Evolutionary conservation across 2,888 invertebrate species (phyloP).

Genomic region (Brachylomia viminalis): DNA sequence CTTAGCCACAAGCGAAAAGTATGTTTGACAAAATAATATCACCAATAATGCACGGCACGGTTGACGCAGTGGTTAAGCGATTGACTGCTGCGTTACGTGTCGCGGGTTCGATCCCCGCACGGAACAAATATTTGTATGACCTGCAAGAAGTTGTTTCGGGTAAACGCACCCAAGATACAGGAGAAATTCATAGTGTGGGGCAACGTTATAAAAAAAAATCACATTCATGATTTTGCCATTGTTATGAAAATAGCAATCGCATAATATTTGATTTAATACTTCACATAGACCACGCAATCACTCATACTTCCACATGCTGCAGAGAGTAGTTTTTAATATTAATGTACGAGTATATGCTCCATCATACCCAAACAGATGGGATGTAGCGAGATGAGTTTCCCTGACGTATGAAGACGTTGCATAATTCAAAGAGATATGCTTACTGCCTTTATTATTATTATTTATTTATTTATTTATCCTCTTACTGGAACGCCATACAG

Average conservation of each 20-base stretch:
- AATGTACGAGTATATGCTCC: neutral
- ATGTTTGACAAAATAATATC: neutral
- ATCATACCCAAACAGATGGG: neutral
- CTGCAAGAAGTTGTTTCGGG: too few species aligned
- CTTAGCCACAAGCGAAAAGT: too few species aligned
- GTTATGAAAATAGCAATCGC: conserved; percentile 18
- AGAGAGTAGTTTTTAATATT: conserved; percentile 31
- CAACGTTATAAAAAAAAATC: too few species aligned
- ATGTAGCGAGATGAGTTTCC: neutral
- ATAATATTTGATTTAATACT: conserved; percentile 27
- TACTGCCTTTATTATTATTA: neutral
- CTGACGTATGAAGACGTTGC: conserved; percentile 13
- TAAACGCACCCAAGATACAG: too few species aligned
- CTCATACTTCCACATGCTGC: neutral
- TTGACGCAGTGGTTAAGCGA: too few species aligned
- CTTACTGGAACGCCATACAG: too few species aligned
- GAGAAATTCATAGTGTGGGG: too few species aligned
- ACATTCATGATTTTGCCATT: conserved; percentile 20
- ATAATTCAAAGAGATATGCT: conserved; percentile 16
- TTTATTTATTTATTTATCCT: too few species aligned
- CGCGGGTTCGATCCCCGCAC: too few species aligned
- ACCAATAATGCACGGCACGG: too few species aligned
- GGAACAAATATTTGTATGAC: too few species aligned
- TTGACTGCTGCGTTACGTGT: too few species aligned
- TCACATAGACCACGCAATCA: neutral